Percentiles rank a stretch among this genome's conserved stretches.
These are phyloP conservation scores for Lagria hirta DNA, from an alignment of 2,888 invertebrate species.

Conservation along the genomic window DNA sequence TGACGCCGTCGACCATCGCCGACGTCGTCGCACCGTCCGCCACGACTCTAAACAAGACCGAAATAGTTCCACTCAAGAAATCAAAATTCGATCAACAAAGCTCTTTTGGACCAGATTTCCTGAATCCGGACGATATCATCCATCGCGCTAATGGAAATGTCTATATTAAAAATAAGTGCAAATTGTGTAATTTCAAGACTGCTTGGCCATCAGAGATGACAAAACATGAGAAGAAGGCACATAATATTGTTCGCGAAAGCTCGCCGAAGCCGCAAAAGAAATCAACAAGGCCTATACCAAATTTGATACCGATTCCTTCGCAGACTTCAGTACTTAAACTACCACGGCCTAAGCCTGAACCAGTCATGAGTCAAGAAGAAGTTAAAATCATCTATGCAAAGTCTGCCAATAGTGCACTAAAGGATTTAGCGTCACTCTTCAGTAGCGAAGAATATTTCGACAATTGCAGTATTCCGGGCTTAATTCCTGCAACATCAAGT, in stretches of 20 bases:
- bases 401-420: conserved; percentile 56
- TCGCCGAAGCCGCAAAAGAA: conserved; percentile 41
- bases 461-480: conserved; percentile 42
- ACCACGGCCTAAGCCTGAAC: no score
- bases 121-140: conserved; percentile 54
- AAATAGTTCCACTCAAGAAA: conserved; percentile 34
- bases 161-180: conserved; percentile 55
- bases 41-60: no score
- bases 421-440: conserved; percentile 60
- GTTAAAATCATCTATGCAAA: conserved; percentile 55
- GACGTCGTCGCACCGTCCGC: conserved; percentile 33
- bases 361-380: conserved; percentile 53
- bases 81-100: conserved; percentile 29
- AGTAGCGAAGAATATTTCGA: conserved; percentile 51
- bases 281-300: conserved; percentile 68
- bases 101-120: conserved; percentile 55
- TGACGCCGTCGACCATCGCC: conserved; percentile 16
- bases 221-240: conserved; percentile 56
- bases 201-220: conserved; percentile 62
- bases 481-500: conserved; percentile 39
- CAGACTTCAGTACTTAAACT: conserved; percentile 42
- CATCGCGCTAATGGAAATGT: conserved; percentile 54
- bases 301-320: conserved; percentile 68
- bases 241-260: conserved; percentile 46
- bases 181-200: conserved; percentile 61